phyloP scores from a whole-genome alignment of 2,797 vertebrate species.

The Manis pentadactyla region DNA sequence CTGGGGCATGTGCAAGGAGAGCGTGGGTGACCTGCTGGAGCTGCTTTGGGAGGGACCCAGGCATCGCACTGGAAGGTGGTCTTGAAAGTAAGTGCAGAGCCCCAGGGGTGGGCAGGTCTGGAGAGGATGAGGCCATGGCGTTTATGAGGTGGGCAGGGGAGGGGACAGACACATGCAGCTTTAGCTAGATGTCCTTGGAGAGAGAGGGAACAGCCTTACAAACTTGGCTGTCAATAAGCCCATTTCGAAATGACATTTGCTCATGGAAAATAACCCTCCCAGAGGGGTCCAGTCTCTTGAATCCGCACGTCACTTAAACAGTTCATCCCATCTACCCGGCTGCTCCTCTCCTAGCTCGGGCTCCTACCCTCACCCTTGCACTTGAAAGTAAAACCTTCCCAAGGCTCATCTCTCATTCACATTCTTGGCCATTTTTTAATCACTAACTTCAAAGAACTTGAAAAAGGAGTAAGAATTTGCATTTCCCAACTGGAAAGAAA shows the following conservation, averaged over 20 bases:
- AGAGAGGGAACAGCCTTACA: not conserved
- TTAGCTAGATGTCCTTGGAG: not conserved
- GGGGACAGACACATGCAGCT: accelerated
- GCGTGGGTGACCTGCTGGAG: not conserved
- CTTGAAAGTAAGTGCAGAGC: not conserved
- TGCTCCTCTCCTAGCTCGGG: too few relatives aligned
- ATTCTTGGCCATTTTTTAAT: not conserved
- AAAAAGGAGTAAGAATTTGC: not conserved
- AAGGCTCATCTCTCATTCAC: not conserved
- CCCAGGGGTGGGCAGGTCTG: not conserved
- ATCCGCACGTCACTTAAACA: not conserved
- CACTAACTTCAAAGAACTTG: not conserved
- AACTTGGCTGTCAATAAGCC: not conserved
- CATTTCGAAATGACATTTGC: not conserved
- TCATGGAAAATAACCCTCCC: not conserved
- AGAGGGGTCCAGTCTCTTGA: not conserved
- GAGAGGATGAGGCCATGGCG: not conserved
- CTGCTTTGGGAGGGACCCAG: not conserved
- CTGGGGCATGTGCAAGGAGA: not conserved
- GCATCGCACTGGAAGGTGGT: not conserved
- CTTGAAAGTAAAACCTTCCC: not conserved
- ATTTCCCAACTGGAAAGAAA: not conserved
- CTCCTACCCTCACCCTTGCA: not conserved
- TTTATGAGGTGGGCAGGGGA: accelerated
- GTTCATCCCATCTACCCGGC: too few relatives aligned